Evolutionary conservation across 2,113 vertebrate genomes (phyloP).

Genomic region (Sarotherodon lohbergeri): DNA sequence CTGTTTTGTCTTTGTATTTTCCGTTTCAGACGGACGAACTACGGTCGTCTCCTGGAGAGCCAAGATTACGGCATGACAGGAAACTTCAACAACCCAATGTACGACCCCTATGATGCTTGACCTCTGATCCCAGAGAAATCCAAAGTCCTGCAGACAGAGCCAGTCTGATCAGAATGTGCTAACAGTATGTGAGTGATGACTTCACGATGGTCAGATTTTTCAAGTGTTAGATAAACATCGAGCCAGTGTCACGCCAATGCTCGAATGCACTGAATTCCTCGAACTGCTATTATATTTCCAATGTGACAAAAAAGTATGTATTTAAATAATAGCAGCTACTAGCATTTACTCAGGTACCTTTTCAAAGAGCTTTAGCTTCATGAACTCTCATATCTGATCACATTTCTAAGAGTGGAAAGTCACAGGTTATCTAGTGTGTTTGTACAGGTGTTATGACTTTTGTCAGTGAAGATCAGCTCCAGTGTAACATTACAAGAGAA

Average conservation of each 20-base stretch:
- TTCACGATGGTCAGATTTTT: background rate
- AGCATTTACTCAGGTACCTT: background rate
- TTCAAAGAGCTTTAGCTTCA: background rate
- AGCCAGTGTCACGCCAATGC: background rate
- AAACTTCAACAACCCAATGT: constrained; percentile 86
- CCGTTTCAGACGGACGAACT: constrained; percentile 77
- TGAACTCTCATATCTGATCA: background rate
- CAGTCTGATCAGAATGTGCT: background rate
- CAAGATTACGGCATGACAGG: constrained; percentile 62
- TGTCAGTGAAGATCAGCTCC: background rate
- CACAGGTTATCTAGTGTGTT: background rate
- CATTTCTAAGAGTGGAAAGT: background rate
- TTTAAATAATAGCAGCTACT: background rate
- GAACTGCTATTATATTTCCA: background rate
- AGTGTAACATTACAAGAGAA: background rate
- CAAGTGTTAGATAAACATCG: background rate
- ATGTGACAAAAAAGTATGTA: background rate
- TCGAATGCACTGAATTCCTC: background rate
- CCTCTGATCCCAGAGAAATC: background rate
- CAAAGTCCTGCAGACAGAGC: background rate
- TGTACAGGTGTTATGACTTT: background rate
- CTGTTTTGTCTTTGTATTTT: background rate
- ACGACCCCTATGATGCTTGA: constrained; percentile 68
- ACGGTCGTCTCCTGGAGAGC: constrained; percentile 78
- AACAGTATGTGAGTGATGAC: background rate